Conservation (phyloP, 2,888 invertebrate genomes). For the Volucella inflata region DNA sequence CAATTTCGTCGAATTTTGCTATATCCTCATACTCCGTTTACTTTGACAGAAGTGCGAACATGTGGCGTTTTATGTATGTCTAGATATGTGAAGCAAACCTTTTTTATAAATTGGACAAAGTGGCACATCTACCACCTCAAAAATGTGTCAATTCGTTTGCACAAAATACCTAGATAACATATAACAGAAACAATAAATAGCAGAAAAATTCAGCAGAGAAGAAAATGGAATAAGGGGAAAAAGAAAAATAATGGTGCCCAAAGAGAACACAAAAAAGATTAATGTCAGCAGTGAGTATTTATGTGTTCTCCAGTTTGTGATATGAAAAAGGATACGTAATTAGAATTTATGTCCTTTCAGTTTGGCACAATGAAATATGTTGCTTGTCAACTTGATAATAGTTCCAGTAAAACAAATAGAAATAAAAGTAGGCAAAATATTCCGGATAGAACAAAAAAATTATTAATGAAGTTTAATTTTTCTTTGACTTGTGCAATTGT, state of each 20-base stretch:
- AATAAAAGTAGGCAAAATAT: slow-evolving; percentile 29
- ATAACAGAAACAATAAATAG: slow-evolving; percentile 1
- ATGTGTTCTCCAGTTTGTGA: slow-evolving; percentile 72
- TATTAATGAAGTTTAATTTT: slow-evolving; percentile 21
- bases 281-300: slow-evolving; percentile 74
- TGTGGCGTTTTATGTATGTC: too few species aligned
- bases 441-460: slow-evolving; percentile 9
- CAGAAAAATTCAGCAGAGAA: not conserved
- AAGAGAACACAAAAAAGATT: slow-evolving; percentile 54
- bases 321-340: slow-evolving; percentile 74
- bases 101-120: too few species aligned
- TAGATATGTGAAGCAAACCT: too few species aligned
- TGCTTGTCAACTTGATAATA: slow-evolving; percentile 59
- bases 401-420: slow-evolving; percentile 15
- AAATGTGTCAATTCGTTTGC: not conserved
- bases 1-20: not conserved
- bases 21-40: not conserved
- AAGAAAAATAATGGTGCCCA: slow-evolving; percentile 22
- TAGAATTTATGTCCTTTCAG: slow-evolving; percentile 76
- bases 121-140: not conserved
- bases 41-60: too few species aligned
- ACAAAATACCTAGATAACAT: not conserved
- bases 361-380: slow-evolving; percentile 76
- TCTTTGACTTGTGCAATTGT: not conserved
- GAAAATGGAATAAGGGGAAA: slow-evolving; percentile 48